Evolutionary conservation across 2,113 vertebrate species (phyloP).

Genomic region (Rhombomys opimus): DNA sequence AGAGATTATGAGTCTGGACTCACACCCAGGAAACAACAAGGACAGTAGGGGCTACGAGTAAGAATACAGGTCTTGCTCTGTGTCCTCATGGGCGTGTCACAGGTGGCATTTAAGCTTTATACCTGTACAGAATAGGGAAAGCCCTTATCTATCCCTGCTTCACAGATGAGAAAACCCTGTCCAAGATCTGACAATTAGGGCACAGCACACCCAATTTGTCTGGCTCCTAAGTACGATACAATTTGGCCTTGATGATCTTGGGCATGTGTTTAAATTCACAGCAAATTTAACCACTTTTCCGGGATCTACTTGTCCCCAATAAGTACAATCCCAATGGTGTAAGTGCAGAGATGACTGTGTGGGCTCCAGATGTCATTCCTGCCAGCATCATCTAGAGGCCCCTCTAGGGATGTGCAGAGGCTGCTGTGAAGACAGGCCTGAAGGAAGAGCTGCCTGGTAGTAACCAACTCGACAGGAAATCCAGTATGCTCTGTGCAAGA

Average conservation of each 20-base stretch:
- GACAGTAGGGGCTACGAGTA: background rate
- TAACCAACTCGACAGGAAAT: background rate
- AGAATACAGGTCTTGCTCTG: background rate
- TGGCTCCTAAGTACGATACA: background rate
- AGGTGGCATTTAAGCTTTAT: background rate
- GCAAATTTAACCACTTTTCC: background rate
- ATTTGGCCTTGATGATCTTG: background rate
- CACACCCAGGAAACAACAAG: background rate
- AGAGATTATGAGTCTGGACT: background rate
- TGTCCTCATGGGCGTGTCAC: background rate
- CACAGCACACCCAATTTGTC: background rate
- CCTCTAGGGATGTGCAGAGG: background rate
- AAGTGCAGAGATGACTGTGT: background rate
- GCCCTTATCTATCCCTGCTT: background rate
- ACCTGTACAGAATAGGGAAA: background rate
- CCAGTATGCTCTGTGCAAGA: rapidly evolving
- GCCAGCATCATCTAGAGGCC: background rate
- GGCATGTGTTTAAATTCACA: background rate
- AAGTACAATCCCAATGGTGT: background rate
- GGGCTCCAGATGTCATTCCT: background rate
- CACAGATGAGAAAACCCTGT: background rate
- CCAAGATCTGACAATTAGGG: background rate
- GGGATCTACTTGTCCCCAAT: background rate
- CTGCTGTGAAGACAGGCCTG: background rate
- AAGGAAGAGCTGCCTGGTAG: background rate